These are phyloP conservation scores for Candoia aspera DNA, from an alignment of 2,113 vertebrate genomes.

Conservation along the genomic window DNA sequence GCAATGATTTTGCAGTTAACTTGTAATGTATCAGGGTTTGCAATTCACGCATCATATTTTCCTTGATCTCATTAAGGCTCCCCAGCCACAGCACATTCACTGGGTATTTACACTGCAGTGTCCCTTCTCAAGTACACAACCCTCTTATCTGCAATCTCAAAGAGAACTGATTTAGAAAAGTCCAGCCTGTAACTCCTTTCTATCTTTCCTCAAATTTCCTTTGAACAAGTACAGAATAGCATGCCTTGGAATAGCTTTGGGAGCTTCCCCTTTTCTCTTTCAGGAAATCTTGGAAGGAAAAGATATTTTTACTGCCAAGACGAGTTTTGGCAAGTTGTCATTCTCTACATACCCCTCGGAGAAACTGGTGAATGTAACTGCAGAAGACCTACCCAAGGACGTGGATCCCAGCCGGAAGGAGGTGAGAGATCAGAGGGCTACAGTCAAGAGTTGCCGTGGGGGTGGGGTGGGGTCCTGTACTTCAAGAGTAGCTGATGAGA, in stretches of 20 bases:
- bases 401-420: slow-evolving; percentile 82
- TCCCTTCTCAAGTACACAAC: not conserved
- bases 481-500: not conserved
- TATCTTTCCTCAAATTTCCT: not conserved
- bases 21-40: not conserved
- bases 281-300: slow-evolving; percentile 67
- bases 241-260: not conserved
- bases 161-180: not conserved
- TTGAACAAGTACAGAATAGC: not conserved
- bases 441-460: not conserved
- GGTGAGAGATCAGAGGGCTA: slow-evolving; percentile 60
- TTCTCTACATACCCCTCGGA: slow-evolving; percentile 73
- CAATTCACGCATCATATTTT: not conserved
- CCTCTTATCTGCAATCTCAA: not conserved
- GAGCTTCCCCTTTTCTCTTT: not conserved
- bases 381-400: slow-evolving; percentile 74
- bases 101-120: not conserved
- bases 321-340: slow-evolving; percentile 40
- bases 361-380: slow-evolving; percentile 70
- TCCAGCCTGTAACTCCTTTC: not conserved
- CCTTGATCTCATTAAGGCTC: not conserved
- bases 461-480: not conserved
- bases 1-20: not conserved
- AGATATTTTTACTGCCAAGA: slow-evolving; percentile 65
- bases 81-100: not conserved